A percentile compares a stretch with the other conserved stretches of the same genome.
Conservation (phyloP, 2,888 invertebrate genomes). For the Labia minor region DNA sequence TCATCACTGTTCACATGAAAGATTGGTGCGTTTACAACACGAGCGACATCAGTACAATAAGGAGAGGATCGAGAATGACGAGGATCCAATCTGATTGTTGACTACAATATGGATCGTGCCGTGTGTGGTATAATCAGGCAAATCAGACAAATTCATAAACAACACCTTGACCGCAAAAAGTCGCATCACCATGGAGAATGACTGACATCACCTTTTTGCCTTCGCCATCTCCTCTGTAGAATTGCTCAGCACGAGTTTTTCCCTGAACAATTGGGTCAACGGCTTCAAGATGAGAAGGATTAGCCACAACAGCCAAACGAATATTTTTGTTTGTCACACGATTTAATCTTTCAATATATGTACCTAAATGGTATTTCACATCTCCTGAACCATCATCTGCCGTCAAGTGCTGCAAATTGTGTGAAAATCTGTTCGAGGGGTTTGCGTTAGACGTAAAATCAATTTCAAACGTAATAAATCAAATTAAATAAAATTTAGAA, state of each 20-base stretch:
- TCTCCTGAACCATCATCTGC: constrained; percentile 77
- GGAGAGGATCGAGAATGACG: constrained; percentile 76
- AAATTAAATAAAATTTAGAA: too few species aligned
- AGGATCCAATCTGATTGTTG: constrained; percentile 91
- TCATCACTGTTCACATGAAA: constrained; percentile 93
- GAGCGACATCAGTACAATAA: constrained; percentile 86
- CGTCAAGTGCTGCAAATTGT: constrained; percentile 86
- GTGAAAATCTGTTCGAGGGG: constrained; percentile 82
- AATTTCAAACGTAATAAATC: too few species aligned
- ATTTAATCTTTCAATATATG: constrained; percentile 82
- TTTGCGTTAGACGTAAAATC: constrained; percentile 85
- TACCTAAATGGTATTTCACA: constrained; percentile 85
- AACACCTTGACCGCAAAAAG: constrained; percentile 90
- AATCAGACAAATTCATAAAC: constrained; percentile 90
- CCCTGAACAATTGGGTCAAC: constrained; percentile 92
- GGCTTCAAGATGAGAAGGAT: constrained; percentile 89
- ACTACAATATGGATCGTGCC: constrained; percentile 90
- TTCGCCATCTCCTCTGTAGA: constrained; percentile 84
- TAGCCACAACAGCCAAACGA: constrained; percentile 76
- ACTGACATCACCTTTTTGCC: constrained; percentile 92
- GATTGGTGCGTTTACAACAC: constrained; percentile 86
- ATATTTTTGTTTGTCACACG: constrained; percentile 88
- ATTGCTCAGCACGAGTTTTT: constrained; percentile 89
- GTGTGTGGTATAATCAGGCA: constrained; percentile 88
- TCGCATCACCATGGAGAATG: constrained; percentile 88